These are phyloP conservation scores for Pocota personata DNA, from an alignment of 2,888 invertebrate genomes.

Conservation along the genomic window DNA sequence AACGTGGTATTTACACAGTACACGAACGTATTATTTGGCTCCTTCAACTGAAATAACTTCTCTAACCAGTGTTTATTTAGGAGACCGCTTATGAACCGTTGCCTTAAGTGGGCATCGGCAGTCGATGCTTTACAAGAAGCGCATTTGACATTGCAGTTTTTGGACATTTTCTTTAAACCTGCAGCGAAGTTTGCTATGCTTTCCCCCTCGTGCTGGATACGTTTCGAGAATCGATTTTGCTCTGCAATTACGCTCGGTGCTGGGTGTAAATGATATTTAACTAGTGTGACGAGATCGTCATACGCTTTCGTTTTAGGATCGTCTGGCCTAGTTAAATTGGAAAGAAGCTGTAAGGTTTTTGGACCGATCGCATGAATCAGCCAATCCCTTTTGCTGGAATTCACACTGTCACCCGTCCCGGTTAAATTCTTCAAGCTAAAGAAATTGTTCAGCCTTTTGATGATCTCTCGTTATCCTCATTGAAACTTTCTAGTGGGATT, in stretches of 20 bases:
- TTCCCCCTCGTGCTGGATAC: conserved; percentile 23
- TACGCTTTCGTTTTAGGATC: background rate
- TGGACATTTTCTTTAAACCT: conserved; percentile 40
- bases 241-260: conserved; percentile 41
- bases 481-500: conserved; percentile 23
- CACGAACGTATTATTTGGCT: too few relatives aligned
- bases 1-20: background rate
- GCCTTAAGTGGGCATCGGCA: conserved; percentile 25
- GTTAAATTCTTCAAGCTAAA: conserved; percentile 80
- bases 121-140: conserved; percentile 23
- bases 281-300: conserved; percentile 20
- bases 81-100: conserved; percentile 35
- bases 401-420: background rate
- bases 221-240: conserved; percentile 31
- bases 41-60: conserved; percentile 31
- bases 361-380: conserved; percentile 18
- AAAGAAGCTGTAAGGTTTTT: conserved; percentile 25
- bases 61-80: conserved; percentile 20
- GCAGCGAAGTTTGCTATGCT: conserved; percentile 38
- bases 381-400: conserved; percentile 2
- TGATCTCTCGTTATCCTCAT: conserved; percentile 25
- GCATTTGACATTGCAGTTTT: conserved; percentile 14
- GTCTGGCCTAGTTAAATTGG: conserved; percentile 36
- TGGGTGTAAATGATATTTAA: conserved; percentile 34
- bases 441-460: conserved; percentile 22